Evolutionary conservation across 2,113 vertebrate species (phyloP).

Genomic region (Gymnorhina tibicen): DNA sequence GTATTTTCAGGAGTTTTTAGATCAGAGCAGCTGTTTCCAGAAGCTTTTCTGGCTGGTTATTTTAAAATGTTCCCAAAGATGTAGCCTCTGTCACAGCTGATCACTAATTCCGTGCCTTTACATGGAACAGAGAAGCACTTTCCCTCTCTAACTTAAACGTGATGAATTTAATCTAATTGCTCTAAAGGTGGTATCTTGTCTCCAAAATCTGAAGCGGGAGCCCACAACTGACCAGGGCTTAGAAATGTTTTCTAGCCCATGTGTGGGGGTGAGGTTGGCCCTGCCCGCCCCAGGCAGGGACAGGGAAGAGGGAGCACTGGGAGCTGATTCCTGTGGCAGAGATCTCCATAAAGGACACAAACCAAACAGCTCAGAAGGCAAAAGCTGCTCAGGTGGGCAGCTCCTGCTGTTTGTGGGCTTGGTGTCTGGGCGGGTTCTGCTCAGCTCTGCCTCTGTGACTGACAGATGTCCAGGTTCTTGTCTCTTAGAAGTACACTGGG

Average conservation of each 20-base stretch:
- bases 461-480: accelerated
- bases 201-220: not conserved
- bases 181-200: accelerated
- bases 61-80: not conserved
- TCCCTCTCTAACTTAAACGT: not conserved
- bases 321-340: not conserved
- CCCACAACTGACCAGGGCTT: not conserved
- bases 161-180: not conserved
- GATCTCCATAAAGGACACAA: accelerated
- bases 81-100: not conserved
- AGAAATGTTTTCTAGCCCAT: accelerated
- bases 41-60: not conserved
- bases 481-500: accelerated
- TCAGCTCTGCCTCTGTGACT: not conserved
- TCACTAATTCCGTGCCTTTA: no score
- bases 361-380: not conserved
- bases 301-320: not conserved
- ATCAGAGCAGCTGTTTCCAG: not conserved
- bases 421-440: not conserved
- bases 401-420: accelerated
- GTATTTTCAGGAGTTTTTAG: not conserved
- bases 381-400: not conserved
- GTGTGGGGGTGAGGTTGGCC: no score
- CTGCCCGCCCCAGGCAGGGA: not conserved
- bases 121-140: not conserved